These are phyloP conservation scores for Heterotilapia buettikoferi DNA, from an alignment of 2,113 vertebrate species.

Conservation along the genomic window DNA sequence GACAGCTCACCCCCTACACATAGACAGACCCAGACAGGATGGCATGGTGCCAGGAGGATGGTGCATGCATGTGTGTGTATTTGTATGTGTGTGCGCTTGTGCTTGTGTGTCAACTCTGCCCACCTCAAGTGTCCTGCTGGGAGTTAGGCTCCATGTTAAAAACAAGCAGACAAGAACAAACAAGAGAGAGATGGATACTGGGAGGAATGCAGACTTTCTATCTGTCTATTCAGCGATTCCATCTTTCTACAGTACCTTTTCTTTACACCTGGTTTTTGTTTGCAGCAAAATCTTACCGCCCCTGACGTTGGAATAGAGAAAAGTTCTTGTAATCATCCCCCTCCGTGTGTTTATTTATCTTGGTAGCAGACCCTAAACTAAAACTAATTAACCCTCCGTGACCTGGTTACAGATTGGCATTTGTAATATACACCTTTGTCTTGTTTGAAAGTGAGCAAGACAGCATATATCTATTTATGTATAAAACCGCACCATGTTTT, in stretches of 20 bases:
- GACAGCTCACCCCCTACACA: slow-evolving; percentile 62
- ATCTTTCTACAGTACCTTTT: neutral
- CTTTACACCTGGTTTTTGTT: neutral
- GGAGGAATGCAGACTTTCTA: neutral
- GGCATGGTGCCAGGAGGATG: slow-evolving; percentile 55
- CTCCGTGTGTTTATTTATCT: neutral
- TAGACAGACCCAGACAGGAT: slow-evolving; percentile 65
- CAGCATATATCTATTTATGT: neutral
- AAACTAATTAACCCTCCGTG: neutral
- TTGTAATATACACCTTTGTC: neutral
- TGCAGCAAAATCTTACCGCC: neutral
- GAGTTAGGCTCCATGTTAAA: slow-evolving; percentile 37
- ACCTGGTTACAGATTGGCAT: neutral
- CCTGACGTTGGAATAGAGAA: neutral
- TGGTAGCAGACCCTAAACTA: neutral
- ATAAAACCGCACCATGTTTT: neutral
- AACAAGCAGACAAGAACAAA: slow-evolving; percentile 45
- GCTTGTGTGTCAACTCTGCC: neutral
- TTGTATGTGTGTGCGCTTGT: neutral
- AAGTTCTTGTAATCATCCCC: neutral
- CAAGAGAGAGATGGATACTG: neutral
- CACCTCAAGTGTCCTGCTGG: slow-evolving; percentile 47
- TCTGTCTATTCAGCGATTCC: neutral
- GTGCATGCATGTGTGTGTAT: neutral
- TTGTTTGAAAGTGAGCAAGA: neutral